A percentile compares a stretch with the other conserved stretches of the same genome.
Evolutionary conservation across 1,140 invertebrate species (phyloP).

Genomic region (Hylyphantes graminicola): DNA sequence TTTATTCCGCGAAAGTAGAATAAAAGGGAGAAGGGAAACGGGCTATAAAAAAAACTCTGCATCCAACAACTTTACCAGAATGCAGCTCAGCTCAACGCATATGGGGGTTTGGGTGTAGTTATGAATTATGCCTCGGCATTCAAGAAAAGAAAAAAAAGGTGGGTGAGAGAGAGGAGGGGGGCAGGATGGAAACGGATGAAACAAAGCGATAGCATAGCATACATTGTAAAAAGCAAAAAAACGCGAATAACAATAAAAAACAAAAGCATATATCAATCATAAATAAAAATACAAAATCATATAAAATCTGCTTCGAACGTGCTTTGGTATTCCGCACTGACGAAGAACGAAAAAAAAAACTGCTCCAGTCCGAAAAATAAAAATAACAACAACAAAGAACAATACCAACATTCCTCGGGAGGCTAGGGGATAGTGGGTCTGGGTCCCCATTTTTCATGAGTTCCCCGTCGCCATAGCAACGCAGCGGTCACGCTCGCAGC

Average conservation of each 20-base stretch:
- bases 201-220: conserved; percentile 61
- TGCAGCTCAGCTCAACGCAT: conserved; percentile 16
- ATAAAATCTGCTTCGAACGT: conserved; percentile 54
- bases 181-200: conserved; percentile 9
- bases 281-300: conserved; percentile 42
- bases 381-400: conserved; percentile 53
- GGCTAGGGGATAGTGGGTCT: conserved; percentile 38
- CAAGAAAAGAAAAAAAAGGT: conserved; percentile 18
- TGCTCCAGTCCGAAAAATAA: conserved; percentile 51
- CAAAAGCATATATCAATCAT: conserved; percentile 57
- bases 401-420: conserved; percentile 36
- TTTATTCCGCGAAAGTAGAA: too few relatives aligned
- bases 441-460: conserved; percentile 59
- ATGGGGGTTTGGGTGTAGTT: conserved; percentile 43
- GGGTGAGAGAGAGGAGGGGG: conserved; percentile 2
- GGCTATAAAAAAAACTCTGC: background rate
- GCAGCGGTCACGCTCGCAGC: conserved; percentile 55
- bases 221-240: conserved; percentile 45
- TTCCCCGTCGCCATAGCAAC: conserved; percentile 48
- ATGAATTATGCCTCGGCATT: conserved; percentile 56
- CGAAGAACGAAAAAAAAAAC: conserved; percentile 21
- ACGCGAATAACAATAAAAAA: background rate
- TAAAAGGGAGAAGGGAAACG: too few relatives aligned
- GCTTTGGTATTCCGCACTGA: conserved; percentile 36
- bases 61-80: conserved; percentile 24